Evolutionary conservation across 2,113 vertebrate species (phyloP).

Genomic region (Sinocyclocheilus grahami): DNA sequence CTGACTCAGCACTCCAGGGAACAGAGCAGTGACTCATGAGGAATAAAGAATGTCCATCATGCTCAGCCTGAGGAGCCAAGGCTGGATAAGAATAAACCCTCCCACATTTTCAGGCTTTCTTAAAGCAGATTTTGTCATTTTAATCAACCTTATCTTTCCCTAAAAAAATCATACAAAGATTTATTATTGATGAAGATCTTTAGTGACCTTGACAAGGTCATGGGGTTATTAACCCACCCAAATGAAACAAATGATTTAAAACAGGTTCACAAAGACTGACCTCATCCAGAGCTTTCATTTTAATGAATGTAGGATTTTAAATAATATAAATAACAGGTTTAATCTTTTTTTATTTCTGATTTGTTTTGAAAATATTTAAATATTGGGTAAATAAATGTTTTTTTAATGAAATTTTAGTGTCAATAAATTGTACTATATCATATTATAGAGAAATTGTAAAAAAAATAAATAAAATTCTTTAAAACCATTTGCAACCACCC

Average conservation of each 20-base stretch:
- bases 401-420: background rate
- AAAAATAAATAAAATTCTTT: too few relatives aligned
- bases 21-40: constrained; percentile 31
- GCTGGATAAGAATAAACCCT: background rate
- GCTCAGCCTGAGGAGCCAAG: background rate
- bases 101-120: background rate
- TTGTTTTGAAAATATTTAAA: background rate
- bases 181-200: background rate
- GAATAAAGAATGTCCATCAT: constrained; percentile 23
- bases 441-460: too few relatives aligned
- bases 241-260: too few relatives aligned
- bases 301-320: too few relatives aligned
- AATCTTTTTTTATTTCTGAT: background rate
- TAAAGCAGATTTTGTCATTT: background rate
- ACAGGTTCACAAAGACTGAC: too few relatives aligned
- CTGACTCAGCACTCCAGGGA: constrained; percentile 37
- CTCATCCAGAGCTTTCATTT: too few relatives aligned
- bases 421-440: background rate
- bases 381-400: background rate
- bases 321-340: too few relatives aligned
- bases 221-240: too few relatives aligned
- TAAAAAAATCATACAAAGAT: background rate
- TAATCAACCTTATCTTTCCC: background rate
- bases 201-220: background rate
- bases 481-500: too few relatives aligned